These are phyloP conservation scores for Ptychobarbus kaznakovi DNA, from an alignment of 2,797 vertebrate species.

Conservation along the genomic window DNA sequence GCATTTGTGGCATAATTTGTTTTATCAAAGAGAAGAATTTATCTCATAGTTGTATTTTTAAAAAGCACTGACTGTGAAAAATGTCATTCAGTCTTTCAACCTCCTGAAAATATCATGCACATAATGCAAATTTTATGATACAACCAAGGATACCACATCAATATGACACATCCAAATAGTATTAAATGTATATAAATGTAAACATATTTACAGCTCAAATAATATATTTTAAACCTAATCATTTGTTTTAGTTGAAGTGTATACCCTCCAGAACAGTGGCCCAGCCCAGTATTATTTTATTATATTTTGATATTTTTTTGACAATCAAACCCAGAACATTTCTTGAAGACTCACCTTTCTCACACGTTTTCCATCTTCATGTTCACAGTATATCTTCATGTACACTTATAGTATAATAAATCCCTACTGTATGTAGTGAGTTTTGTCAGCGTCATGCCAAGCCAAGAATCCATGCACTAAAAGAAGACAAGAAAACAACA, in stretches of 20 bases:
- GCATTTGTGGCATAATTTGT: neutral
- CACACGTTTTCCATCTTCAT: constrained; percentile 16
- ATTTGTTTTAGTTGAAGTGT: neutral
- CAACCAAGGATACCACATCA: neutral
- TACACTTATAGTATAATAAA: constrained; percentile 47
- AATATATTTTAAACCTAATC: neutral
- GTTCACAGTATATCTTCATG: constrained; percentile 44
- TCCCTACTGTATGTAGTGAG: constrained; percentile 55
- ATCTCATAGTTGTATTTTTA: neutral
- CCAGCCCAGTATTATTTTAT: neutral
- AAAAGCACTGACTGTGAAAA: neutral
- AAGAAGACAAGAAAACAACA: constrained; percentile 66
- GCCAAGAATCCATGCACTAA: constrained; percentile 76
- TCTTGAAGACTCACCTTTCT: constrained; percentile 52
- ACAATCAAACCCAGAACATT: neutral
- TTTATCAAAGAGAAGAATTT: neutral
- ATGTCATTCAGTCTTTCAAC: too few species aligned
- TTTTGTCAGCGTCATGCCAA: constrained; percentile 49
- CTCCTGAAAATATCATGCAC: neutral
- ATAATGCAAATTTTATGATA: neutral
- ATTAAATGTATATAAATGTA: neutral
- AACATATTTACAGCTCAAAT: neutral
- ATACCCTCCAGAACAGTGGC: neutral
- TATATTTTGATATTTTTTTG: neutral
- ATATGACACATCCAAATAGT: neutral